phyloP scores from a whole-genome alignment of 1,140 invertebrate species.

The Lepidurus packardi region DNA sequence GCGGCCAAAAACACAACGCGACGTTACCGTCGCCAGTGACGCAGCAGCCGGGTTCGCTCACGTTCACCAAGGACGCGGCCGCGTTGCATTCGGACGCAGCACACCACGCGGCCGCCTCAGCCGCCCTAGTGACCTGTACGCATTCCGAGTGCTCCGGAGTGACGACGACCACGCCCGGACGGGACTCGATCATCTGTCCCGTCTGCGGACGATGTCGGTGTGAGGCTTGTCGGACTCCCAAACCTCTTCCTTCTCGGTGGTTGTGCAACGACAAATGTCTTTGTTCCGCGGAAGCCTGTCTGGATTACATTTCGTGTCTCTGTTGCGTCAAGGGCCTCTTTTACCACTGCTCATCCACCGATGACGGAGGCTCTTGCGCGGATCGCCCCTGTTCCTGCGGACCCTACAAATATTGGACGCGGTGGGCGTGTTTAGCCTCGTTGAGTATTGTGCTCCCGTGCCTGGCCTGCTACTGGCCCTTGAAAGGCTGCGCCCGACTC shows the following conservation, averaged over 20 bases:
- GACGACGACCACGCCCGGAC: slow-evolving; percentile 41
- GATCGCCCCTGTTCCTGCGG: slow-evolving; percentile 81
- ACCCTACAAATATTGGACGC: slow-evolving; percentile 58
- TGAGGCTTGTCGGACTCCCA: slow-evolving; percentile 74
- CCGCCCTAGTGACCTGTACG: slow-evolving; percentile 36
- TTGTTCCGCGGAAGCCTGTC: slow-evolving; percentile 73
- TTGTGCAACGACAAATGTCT: slow-evolving; percentile 77
- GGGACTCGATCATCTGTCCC: slow-evolving; percentile 67
- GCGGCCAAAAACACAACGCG: neutral
- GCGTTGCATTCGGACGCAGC: slow-evolving; percentile 52
- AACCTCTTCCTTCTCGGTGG: slow-evolving; percentile 77
- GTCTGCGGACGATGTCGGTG: slow-evolving; percentile 80
- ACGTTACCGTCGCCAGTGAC: slow-evolving; percentile 34
- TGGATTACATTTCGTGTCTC: slow-evolving; percentile 84
- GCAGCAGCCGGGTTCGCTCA: slow-evolving; percentile 37
- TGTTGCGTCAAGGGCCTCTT: slow-evolving; percentile 88
- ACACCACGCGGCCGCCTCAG: slow-evolving; percentile 52
- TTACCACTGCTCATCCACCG: slow-evolving; percentile 76
- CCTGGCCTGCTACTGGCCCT: slow-evolving; percentile 85
- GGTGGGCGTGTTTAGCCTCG: slow-evolving; percentile 78
- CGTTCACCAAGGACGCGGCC: slow-evolving; percentile 41
- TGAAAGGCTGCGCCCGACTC: slow-evolving; percentile 67
- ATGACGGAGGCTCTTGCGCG: slow-evolving; percentile 63
- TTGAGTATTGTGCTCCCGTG: slow-evolving; percentile 77
- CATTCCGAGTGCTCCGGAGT: slow-evolving; percentile 38